These are phyloP conservation scores for Pelosia muscerda DNA, from an alignment of 2,888 invertebrate genomes.

Conservation along the genomic window DNA sequence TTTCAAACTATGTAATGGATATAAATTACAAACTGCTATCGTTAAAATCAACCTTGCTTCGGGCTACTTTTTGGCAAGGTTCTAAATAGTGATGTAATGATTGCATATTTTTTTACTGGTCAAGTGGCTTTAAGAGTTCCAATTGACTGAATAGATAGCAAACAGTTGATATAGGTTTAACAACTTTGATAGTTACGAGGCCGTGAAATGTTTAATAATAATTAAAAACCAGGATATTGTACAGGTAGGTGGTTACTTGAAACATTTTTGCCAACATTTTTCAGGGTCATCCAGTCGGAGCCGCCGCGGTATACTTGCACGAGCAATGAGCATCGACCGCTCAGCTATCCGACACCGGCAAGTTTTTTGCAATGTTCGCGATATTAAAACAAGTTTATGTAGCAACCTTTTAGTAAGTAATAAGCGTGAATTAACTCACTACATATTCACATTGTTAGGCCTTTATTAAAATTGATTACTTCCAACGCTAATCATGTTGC, in stretches of 20 bases:
- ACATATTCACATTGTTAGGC: neutral
- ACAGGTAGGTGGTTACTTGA: constrained; percentile 10
- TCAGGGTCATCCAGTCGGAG: constrained; percentile 15
- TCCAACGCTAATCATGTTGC: neutral
- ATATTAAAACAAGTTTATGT: constrained; percentile 11
- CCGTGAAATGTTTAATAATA: constrained; percentile 38
- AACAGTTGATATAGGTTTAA: constrained; percentile 38
- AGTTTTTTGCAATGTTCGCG: constrained; percentile 6
- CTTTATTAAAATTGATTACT: neutral
- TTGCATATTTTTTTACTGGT: constrained; percentile 21
- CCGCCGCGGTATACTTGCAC: neutral
- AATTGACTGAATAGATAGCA: constrained; percentile 44
- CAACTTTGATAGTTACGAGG: constrained; percentile 50
- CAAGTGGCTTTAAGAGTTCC: constrained; percentile 42
- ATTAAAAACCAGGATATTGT: constrained; percentile 42
- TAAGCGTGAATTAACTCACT: constrained; percentile 1
- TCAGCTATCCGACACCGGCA: neutral
- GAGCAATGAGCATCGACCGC: constrained; percentile 12
- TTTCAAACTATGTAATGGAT: neutral
- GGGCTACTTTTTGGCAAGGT: constrained; percentile 4
- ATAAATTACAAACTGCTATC: neutral
- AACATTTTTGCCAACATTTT: constrained; percentile 6
- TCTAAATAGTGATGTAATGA: neutral
- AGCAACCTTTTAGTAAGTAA: constrained; percentile 3
- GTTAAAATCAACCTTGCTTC: neutral